Percentiles rank a stretch among this genome's conserved stretches.
Evolutionary conservation across 1,140 invertebrate genomes (phyloP).

Genomic region (Ceratoteleas bidentatus): DNA sequence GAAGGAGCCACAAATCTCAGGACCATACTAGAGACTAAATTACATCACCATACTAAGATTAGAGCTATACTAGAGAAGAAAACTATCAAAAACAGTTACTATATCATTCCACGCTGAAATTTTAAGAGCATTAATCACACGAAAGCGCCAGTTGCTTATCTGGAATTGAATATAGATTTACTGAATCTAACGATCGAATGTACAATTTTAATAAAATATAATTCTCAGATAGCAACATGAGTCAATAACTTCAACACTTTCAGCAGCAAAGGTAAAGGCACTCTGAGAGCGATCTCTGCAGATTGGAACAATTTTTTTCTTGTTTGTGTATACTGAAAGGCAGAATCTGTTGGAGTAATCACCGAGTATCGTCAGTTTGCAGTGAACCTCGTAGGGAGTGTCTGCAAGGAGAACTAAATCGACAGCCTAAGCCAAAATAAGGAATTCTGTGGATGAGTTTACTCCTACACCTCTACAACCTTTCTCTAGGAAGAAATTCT

Average conservation of each 20-base stretch:
- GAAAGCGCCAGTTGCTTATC: neutral
- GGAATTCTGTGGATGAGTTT: neutral
- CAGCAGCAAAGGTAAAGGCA: neutral
- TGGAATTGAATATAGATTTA: neutral
- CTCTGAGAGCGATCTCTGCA: neutral
- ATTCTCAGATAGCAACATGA: conserved; percentile 6
- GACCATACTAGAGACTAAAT: no score
- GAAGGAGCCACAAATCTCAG: no score
- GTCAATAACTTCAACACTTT: neutral
- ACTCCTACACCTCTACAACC: neutral
- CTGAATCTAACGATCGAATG: neutral
- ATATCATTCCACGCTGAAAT: neutral
- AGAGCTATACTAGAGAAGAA: neutral
- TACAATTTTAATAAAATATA: neutral
- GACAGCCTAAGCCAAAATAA: conserved; percentile 7
- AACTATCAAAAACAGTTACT: neutral
- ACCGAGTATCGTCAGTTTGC: neutral
- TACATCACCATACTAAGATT: neutral
- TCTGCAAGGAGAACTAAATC: conserved; percentile 13
- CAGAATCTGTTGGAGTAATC: neutral
- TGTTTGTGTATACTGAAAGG: conserved; percentile 7
- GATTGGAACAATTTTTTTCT: conserved; percentile 20
- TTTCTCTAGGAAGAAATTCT: neutral
- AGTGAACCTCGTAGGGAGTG: conserved; percentile 4
- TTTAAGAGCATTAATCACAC: neutral